Percentiles rank a stretch among this genome's conserved stretches.
These are phyloP conservation scores for Heteromurus nitidus DNA, from an alignment of 2,888 invertebrate genomes.

Conservation along the genomic window DNA sequence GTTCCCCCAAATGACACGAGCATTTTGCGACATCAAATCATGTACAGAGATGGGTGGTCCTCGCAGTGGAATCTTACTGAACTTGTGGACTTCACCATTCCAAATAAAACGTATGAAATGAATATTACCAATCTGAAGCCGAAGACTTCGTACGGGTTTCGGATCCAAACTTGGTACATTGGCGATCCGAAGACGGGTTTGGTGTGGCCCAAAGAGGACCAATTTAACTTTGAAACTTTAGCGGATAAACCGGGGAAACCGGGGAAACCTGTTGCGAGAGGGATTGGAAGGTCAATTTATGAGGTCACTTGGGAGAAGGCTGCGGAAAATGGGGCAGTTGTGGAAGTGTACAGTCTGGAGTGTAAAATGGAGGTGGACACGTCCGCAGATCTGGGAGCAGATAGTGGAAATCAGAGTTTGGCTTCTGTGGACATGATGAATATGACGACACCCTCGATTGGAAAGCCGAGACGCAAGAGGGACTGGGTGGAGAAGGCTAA, in stretches of 20 bases:
- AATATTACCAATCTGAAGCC: slow-evolving; percentile 79
- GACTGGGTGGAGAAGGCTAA: slow-evolving; percentile 65
- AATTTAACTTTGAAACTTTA: slow-evolving; percentile 78
- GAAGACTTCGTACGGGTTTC: slow-evolving; percentile 86
- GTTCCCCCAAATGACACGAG: slow-evolving; percentile 78
- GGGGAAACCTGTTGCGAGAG: slow-evolving; percentile 84
- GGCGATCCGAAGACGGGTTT: slow-evolving; percentile 79
- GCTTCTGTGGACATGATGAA: slow-evolving; percentile 16
- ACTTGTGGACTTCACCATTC: slow-evolving; percentile 56
- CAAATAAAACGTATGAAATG: slow-evolving; percentile 60
- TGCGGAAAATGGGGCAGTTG: slow-evolving; percentile 84
- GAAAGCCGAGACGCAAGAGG: not conserved
- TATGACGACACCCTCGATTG: not conserved
- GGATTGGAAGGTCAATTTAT: slow-evolving; percentile 82
- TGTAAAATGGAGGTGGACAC: slow-evolving; percentile 74
- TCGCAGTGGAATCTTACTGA: slow-evolving; percentile 68
- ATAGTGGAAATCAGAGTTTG: slow-evolving; percentile 30
- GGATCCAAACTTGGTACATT: slow-evolving; percentile 81
- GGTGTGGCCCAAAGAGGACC: slow-evolving; percentile 84
- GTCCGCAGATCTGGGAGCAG: not conserved
- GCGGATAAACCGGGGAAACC: slow-evolving; percentile 83
- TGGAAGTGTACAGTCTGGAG: slow-evolving; percentile 85
- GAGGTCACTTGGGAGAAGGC: slow-evolving; percentile 89
- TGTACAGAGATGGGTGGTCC: slow-evolving; percentile 66
- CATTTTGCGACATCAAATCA: slow-evolving; percentile 72